Conservation (phyloP, 2,888 invertebrate genomes). For the Lamellibrachia columna region DNA sequence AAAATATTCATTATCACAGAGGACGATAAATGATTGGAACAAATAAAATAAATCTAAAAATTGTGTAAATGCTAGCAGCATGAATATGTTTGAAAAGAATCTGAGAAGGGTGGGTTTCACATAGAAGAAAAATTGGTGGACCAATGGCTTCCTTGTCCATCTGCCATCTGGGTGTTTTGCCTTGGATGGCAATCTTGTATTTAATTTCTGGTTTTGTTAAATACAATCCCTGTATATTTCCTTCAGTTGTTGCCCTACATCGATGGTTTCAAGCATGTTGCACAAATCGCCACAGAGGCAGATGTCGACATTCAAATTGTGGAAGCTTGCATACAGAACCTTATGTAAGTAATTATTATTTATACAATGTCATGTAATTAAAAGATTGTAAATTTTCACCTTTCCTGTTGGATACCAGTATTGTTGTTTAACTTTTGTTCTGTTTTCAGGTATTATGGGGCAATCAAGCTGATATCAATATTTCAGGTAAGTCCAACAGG, state of each 20-base stretch:
- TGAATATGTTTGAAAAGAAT: too few species aligned
- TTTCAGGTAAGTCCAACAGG: slow-evolving; percentile 65
- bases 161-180: too few species aligned
- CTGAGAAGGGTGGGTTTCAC: too few species aligned
- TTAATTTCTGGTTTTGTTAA: too few species aligned
- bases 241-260: slow-evolving; percentile 82
- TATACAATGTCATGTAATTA: background rate
- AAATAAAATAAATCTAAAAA: too few species aligned
- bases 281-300: slow-evolving; percentile 87
- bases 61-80: too few species aligned
- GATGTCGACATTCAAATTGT: slow-evolving; percentile 93
- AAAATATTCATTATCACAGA: too few species aligned
- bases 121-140: too few species aligned
- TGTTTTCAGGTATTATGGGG: slow-evolving; percentile 73
- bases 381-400: background rate
- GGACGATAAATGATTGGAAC: too few species aligned
- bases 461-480: slow-evolving; percentile 80
- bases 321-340: slow-evolving; percentile 92
- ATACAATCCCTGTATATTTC: background rate
- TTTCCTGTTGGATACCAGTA: background rate
- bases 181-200: too few species aligned
- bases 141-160: too few species aligned
- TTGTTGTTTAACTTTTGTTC: background rate
- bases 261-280: slow-evolving; percentile 91
- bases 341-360: slow-evolving; percentile 61